A percentile compares a stretch with the other conserved stretches of the same genome.
These are phyloP conservation scores for Australoheros scitulus DNA, from an alignment of 2,113 vertebrate species.

Conservation along the genomic window DNA sequence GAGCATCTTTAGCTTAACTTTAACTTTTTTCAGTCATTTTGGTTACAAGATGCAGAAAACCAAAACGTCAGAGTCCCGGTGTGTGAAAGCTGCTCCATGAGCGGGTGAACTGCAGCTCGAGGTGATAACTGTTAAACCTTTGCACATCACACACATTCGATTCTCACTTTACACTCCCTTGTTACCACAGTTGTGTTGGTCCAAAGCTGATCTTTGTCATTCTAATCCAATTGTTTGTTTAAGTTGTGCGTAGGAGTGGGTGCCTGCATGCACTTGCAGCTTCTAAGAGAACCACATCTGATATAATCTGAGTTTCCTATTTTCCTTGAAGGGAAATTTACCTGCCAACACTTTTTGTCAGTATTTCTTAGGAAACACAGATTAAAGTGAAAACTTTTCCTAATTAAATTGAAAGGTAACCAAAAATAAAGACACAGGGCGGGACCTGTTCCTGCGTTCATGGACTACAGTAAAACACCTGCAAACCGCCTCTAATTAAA, in stretches of 20 bases:
- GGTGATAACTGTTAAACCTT: not conserved
- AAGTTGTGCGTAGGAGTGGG: not conserved
- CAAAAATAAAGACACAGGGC: not conserved
- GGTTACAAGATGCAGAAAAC: not conserved
- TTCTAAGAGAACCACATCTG: not conserved
- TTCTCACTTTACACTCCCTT: not conserved
- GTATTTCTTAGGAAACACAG: not conserved
- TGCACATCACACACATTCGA: not conserved
- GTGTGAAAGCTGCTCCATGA: not conserved
- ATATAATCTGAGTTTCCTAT: not conserved
- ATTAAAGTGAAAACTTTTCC: not conserved
- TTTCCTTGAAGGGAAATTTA: accelerated
- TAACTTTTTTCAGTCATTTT: not conserved
- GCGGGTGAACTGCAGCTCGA: accelerated
- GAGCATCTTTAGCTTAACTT: not conserved
- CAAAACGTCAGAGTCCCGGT: not conserved
- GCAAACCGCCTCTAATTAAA: not conserved
- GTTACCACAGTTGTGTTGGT: not conserved
- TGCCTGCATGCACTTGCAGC: not conserved
- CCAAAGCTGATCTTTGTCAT: not conserved
- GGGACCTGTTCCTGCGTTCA: not conserved
- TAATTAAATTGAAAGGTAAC: not conserved
- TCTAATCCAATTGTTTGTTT: not conserved
- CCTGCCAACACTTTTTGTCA: not conserved
- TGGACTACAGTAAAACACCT: not conserved